Conservation (phyloP, 2,888 invertebrate genomes). For the Chalcis sispes region DNA sequence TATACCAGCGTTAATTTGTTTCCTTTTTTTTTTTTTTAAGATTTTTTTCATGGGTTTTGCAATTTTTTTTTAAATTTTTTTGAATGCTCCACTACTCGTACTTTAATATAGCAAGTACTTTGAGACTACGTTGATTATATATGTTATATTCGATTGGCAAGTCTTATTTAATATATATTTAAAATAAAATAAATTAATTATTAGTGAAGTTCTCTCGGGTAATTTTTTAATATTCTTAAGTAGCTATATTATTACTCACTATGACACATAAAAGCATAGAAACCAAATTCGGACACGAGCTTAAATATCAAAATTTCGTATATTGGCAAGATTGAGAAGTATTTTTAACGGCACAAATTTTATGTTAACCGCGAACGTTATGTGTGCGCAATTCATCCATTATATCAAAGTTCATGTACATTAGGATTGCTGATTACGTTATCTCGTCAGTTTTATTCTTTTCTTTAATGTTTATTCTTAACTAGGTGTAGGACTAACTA, state of each 20-base stretch:
- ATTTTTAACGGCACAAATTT: not conserved
- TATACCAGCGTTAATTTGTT: not conserved
- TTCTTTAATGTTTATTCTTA: conserved; percentile 14
- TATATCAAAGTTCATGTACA: not conserved
- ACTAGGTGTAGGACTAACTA: conserved; percentile 7
- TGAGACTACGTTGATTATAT: conserved; percentile 53
- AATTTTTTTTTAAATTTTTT: conserved; percentile 58
- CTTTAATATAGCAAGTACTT: conserved; percentile 55
- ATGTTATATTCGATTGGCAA: conserved; percentile 9
- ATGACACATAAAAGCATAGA: not conserved
- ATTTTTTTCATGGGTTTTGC: conserved; percentile 39
- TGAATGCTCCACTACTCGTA: conserved; percentile 55
- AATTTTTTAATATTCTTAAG: not conserved
- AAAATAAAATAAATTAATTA: not conserved
- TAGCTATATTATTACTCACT: conserved; percentile 33
- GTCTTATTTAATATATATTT: not conserved
- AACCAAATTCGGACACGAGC: conserved; percentile 13
- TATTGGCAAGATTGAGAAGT: not conserved
- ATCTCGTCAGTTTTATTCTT: too few species aligned
- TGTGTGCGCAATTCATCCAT: not conserved
- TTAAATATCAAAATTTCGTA: not conserved
- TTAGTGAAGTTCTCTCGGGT: conserved; percentile 26
- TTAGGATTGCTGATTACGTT: too few species aligned
- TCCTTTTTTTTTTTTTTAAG: conserved; percentile 8
- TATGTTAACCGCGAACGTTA: conserved; percentile 4